phyloP scores from a whole-genome alignment of 2,888 invertebrate species.

The Hirudinaria manillensis region DNA sequence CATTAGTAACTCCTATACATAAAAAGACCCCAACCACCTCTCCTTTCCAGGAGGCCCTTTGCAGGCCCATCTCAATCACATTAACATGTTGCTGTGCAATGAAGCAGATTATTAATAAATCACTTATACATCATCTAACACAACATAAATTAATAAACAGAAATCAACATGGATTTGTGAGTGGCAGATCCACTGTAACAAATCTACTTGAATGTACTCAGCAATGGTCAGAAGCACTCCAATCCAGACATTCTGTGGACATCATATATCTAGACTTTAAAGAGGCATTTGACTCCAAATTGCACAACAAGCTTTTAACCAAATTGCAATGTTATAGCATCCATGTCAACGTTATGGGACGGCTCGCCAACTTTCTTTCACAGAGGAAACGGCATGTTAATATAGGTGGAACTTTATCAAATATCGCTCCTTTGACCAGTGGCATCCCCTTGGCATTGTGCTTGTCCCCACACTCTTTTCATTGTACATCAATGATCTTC shows the following conservation, averaged over 20 bases:
- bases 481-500: too few species aligned
- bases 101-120: not conserved
- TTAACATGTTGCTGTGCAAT: not conserved
- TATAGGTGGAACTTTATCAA: too few species aligned
- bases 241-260: conserved; percentile 7
- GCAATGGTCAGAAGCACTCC: too few species aligned
- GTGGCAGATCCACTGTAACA: conserved; percentile 10
- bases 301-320: conserved; percentile 6
- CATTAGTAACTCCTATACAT: not conserved
- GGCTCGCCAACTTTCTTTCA: conserved; percentile 8
- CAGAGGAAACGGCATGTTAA: not conserved
- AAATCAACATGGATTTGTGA: conserved; percentile 1
- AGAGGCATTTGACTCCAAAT: not conserved
- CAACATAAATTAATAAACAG: not conserved
- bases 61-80: conserved; percentile 8
- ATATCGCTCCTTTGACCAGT: too few species aligned
- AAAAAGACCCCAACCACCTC: too few species aligned
- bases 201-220: not conserved
- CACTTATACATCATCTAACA: not conserved
- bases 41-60: too few species aligned
- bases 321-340: not conserved
- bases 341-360: not conserved
- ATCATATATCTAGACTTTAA: conserved; percentile 1
- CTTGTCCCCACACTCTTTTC: too few species aligned
- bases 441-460: too few species aligned